A percentile compares a stretch with the other conserved stretches of the same genome.
Conservation (phyloP, 2,797 vertebrate species). For the Protosalanx chinensis region DNA sequence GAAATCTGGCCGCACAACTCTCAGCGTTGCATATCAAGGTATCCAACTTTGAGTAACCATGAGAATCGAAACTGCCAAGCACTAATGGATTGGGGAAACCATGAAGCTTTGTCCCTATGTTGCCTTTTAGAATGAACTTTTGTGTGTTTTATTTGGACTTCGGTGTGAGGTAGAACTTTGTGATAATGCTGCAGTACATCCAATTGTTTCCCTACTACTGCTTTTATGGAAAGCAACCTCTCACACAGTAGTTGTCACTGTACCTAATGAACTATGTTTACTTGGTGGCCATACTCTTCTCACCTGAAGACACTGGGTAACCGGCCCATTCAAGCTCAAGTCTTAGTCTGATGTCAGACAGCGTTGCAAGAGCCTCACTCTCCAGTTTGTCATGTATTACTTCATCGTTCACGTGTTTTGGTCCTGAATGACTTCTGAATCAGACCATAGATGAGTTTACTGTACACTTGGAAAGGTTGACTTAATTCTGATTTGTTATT, state of each 20-base stretch:
- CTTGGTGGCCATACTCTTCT: conserved; percentile 34
- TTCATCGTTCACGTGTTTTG: conserved; percentile 42
- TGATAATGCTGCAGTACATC: conserved; percentile 52
- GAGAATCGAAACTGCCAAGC: conserved; percentile 62
- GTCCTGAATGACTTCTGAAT: conserved; percentile 45
- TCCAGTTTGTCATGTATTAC: conserved; percentile 33
- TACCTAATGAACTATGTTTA: conserved; percentile 46
- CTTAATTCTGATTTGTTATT: conserved; percentile 37
- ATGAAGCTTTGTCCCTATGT: conserved; percentile 48
- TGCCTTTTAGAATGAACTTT: conserved; percentile 66
- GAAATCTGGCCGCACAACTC: conserved; percentile 13
- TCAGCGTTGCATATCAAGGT: conserved; percentile 46
- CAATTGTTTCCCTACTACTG: conserved; percentile 36
- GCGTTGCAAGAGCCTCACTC: conserved; percentile 34
- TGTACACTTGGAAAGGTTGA: conserved; percentile 40
- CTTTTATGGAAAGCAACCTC: conserved; percentile 50
- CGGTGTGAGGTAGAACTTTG: conserved; percentile 61
- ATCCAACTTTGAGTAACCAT: conserved; percentile 37
- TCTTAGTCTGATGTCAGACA: conserved; percentile 39
- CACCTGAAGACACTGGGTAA: conserved; percentile 17
- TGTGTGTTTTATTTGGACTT: conserved; percentile 47
- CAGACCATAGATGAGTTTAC: conserved; percentile 39
- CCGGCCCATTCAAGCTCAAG: background rate
- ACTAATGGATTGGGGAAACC: conserved; percentile 42
- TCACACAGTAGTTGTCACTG: conserved; percentile 40